Base-by-base conservation (phyloP, 1,140 invertebrate genomes). In the Cataglyphis hispanica region DNA sequence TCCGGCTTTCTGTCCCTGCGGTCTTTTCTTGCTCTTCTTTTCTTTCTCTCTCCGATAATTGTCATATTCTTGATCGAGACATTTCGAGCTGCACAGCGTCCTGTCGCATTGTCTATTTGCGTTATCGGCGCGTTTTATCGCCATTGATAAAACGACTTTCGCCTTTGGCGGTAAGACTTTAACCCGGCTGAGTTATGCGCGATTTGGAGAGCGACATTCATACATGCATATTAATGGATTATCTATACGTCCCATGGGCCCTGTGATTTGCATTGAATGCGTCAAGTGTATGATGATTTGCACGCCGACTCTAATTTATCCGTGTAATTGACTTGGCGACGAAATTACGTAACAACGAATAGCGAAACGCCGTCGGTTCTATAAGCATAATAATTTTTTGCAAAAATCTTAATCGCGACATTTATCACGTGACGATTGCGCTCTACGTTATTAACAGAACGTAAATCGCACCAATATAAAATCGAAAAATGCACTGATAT, bases 151-250 rank as follows among this genome's bases (percentile, higher is more conserved):
- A 50, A 16, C 10, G 10, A 63, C 58, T 61, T 50, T 76, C 16
- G 58, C 56, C 70, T n/a, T 74, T 37, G 74, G 58, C 58, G 74
- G 74, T 77, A 58, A 77, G 58, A 77, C 58, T 77, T 77, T 43
- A 77, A 77, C 43, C 58, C 74, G 74, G 58, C 5, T 63, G 74
- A 77, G 37, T 77, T 77, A 63, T 77, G 74, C 74, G 74, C 58
- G 58, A 63, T 77, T 37, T 37, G 8, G 43, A 77, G 46, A 19
- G 58, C 43, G 58, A 77, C 74, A 77, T 77, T 77, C 58, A 63
- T 77, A 77, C 58, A 25, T 43, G 74, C 74, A 77, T 50, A 50
- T 77, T 77, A 77, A 77, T 77, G 74, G 74, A 43, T 77, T 77
- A 63, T 77, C 56, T 63, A 50, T 37, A 50, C 43, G 53, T 76